A percentile compares a stretch with the other conserved stretches of the same genome.
phyloP scores from a whole-genome alignment of 2,888 invertebrate species.

The Sarcophaga subvicina region DNA sequence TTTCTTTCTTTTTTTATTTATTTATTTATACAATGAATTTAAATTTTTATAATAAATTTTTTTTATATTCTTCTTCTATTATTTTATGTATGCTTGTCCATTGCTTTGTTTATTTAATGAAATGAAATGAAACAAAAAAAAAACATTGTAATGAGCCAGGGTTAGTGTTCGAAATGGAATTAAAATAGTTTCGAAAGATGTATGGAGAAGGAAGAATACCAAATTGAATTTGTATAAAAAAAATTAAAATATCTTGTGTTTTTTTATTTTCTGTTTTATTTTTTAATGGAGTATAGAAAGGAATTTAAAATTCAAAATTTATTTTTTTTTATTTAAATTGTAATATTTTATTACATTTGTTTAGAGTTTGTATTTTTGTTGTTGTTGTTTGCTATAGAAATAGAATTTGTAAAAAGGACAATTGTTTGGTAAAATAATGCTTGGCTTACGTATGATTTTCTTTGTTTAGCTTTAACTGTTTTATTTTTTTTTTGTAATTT shows the following conservation, averaged over 20 bases:
- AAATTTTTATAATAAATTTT: slow-evolving; percentile 11
- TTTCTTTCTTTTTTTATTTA: slow-evolving; percentile 5
- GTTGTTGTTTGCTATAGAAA: slow-evolving; percentile 30
- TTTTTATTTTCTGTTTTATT: too few relatives aligned
- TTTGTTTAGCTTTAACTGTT: slow-evolving; percentile 44
- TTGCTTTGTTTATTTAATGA: not conserved
- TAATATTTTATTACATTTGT: not conserved
- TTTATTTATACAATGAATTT: slow-evolving; percentile 39
- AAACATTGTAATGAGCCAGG: not conserved
- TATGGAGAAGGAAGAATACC: too few relatives aligned
- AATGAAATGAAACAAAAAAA: not conserved
- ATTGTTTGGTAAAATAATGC: slow-evolving; percentile 54
- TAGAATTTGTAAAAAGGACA: slow-evolving; percentile 55
- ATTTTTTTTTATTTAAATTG: not conserved
- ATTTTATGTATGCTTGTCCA: not conserved
- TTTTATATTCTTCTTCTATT: not conserved
- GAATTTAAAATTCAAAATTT: not conserved
- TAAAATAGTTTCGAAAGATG: too few relatives aligned
- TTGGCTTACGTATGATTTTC: slow-evolving; percentile 57
- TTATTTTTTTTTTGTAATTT: not conserved
- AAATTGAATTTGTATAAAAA: too few relatives aligned
- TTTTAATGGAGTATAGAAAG: not conserved
- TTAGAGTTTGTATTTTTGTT: not conserved
- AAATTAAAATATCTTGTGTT: too few relatives aligned
- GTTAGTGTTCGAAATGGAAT: too few relatives aligned